Base-by-base conservation (phyloP, 2,888 invertebrate genomes). In the Synergus itoensis region DNA sequence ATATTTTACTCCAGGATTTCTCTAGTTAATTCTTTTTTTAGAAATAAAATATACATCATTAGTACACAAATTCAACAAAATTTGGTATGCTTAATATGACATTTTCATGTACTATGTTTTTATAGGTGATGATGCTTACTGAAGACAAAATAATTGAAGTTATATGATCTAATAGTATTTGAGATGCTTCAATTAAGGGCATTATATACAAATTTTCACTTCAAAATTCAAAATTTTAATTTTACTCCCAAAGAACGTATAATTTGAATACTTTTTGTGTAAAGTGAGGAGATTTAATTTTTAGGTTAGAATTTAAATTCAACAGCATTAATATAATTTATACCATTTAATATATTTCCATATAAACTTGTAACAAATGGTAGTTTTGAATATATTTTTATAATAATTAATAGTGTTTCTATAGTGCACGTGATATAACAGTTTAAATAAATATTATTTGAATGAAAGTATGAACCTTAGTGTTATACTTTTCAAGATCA, bases 401-500 rank as follows among this genome's bases (percentile, higher is more conserved):
- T 16, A 48, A 16, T 48, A 48, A 16, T 48, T 48, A 3, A 1
- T 16, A 48, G 48, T 48, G 16, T 16, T 16, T 48, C 4, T 16
- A 4, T n/a, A 5, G 8, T 53, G 8, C 4, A 53, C 8, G 2
- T 16, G 48, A n/a, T 48, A 12, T 0, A n/a, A n/a, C 8, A 1
- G n/a, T 7, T 16, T 16, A 16, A 48, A 53, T 53, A 48, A 53
- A n/a, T n/a, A 53, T 53, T 53, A 8, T 7, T 7, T 53, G 16
- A 16, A 1, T n/a, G 41, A 43, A 9, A 12, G 11, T 16, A 36
- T 16, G 16, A 11, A 48, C 12, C 18, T 18, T 7, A 28, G 53
- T 73, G 53, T 36, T 73, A 53, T 53, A 53, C 36, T 73, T 53
- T 73, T 28, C 45, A 73, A 73, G 73, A 53, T 28, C n/a, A 11